These are phyloP conservation scores for Urocolius indicus DNA, from an alignment of 2,113 vertebrate species.

Conservation along the genomic window DNA sequence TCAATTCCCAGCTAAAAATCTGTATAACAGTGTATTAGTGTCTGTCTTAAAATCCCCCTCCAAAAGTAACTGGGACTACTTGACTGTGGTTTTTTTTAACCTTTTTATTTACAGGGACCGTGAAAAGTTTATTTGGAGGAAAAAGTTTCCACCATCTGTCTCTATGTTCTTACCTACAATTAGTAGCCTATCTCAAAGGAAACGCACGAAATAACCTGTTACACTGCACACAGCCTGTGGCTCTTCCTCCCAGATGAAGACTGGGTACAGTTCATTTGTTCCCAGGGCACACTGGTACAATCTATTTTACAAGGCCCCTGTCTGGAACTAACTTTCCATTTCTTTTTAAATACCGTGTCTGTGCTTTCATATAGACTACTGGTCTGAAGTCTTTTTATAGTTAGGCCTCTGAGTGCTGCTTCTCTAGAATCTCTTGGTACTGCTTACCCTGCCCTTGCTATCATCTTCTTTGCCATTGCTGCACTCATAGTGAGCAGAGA, in stretches of 20 bases:
- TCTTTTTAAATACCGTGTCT: neutral
- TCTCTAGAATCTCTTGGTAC: too few species aligned
- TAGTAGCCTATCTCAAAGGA: neutral
- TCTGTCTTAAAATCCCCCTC: neutral
- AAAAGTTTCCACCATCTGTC: neutral
- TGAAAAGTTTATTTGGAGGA: neutral
- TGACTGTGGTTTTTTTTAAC: neutral
- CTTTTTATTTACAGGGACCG: neutral
- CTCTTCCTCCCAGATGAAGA: neutral
- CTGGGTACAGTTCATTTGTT: neutral
- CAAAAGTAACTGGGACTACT: neutral
- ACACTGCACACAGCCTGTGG: accelerated
- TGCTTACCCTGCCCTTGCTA: neutral
- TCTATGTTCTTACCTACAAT: neutral
- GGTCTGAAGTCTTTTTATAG: accelerated
- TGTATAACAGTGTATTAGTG: neutral
- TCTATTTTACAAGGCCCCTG: neutral
- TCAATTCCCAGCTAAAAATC: neutral
- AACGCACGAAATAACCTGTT: neutral
- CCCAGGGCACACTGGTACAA: neutral
- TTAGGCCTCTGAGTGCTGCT: neutral
- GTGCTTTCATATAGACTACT: accelerated
- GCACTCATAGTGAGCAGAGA: neutral
- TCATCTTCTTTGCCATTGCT: neutral
- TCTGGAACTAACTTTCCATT: neutral